These are phyloP conservation scores for Actinernus sp. DNA, from an alignment of 92 coral and sea anemone species.

Conservation along the genomic window DNA sequence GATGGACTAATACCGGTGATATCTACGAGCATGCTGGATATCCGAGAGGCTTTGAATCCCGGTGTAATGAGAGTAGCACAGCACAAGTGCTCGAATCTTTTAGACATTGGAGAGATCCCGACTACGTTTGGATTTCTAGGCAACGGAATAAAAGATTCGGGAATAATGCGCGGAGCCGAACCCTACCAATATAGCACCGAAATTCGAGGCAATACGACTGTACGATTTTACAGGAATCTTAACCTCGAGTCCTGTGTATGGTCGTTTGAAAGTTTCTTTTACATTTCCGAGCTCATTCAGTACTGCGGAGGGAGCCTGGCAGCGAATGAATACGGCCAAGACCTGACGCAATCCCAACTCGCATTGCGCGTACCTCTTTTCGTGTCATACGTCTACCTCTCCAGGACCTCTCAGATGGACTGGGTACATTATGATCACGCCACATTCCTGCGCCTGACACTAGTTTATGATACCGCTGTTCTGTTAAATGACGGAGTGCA, in stretches of 20 bases:
- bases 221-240: slow-evolving; percentile 85
- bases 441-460: slow-evolving; percentile 83
- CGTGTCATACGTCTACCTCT: slow-evolving; percentile 89
- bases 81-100: slow-evolving; percentile 90
- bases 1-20: slow-evolving; percentile 93
- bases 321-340: slow-evolving; percentile 77
- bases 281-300: slow-evolving; percentile 90
- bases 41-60: slow-evolving; percentile 72
- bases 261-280: slow-evolving; percentile 88
- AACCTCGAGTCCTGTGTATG: slow-evolving; percentile 96
- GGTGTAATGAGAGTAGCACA: slow-evolving; percentile 86
- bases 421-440: slow-evolving; percentile 98
- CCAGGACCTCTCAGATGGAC: slow-evolving; percentile 64
- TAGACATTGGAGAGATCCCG: slow-evolving; percentile 65
- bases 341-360: slow-evolving; percentile 87
- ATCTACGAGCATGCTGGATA: slow-evolving; percentile 80
- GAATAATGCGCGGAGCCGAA: slow-evolving; percentile 64
- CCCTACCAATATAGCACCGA: slow-evolving; percentile 87
- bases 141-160: slow-evolving; percentile 54
- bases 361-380: slow-evolving; percentile 92
- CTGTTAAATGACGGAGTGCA: slow-evolving; percentile 92
- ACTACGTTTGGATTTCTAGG: slow-evolving; percentile 83
- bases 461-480: slow-evolving; percentile 97
- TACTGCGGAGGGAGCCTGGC: slow-evolving; percentile 81
- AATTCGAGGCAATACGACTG: slow-evolving; percentile 86